Evolutionary conservation across 2,797 vertebrate genomes (phyloP).

Genomic region (Coccyzus lansbergi): DNA sequence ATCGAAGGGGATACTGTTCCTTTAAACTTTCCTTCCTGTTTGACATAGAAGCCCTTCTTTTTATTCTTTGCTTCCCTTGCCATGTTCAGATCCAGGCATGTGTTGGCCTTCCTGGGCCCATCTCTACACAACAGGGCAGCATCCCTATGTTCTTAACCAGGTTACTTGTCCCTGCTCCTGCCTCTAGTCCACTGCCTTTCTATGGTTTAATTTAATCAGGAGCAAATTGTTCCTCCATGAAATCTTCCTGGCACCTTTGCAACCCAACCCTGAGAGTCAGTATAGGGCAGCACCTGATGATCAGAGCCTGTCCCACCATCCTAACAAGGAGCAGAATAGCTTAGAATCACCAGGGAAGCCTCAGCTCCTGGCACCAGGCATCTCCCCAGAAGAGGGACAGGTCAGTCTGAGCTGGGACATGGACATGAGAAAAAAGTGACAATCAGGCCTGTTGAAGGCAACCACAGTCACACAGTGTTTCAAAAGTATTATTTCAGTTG

Average conservation of each 20-base stretch:
- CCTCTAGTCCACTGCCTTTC: background rate
- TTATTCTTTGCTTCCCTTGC: too few species aligned
- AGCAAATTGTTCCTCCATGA: background rate
- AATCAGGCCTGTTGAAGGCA: background rate
- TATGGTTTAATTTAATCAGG: background rate
- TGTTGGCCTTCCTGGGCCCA: background rate
- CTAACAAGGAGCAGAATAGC: background rate
- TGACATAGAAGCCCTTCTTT: too few species aligned
- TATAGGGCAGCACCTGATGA: background rate
- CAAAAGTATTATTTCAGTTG: background rate
- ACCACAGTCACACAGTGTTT: background rate
- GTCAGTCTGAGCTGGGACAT: background rate
- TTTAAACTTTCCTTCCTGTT: too few species aligned
- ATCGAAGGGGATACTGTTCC: too few species aligned
- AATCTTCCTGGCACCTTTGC: background rate
- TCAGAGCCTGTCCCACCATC: background rate
- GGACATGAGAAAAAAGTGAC: background rate
- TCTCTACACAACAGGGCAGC: background rate
- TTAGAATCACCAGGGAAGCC: background rate
- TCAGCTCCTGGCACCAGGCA: background rate
- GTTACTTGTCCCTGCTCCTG: background rate
- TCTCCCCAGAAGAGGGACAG: rapidly evolving
- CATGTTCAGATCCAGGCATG: background rate
- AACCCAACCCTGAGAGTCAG: background rate
- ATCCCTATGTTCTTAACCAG: background rate